A percentile compares a stretch with the other conserved stretches of the same genome.
phyloP scores from a whole-genome alignment of 1,140 invertebrate species.

The Agrilus planipennis region DNA sequence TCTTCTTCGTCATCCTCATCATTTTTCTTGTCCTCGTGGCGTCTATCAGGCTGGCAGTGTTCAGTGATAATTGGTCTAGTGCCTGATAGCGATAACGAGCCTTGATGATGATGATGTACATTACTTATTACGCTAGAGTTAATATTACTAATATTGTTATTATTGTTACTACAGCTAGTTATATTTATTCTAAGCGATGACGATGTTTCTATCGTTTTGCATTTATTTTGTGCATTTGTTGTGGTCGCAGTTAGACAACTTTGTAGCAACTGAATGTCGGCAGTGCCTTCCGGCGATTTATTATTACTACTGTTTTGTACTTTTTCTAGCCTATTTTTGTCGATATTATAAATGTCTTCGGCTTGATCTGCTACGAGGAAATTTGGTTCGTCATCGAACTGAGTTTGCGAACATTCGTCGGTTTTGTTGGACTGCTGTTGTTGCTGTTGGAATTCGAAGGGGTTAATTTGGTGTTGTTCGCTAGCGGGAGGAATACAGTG shows the following conservation, averaged over 20 bases:
- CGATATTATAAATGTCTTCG: too few relatives aligned
- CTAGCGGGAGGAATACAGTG: too few relatives aligned
- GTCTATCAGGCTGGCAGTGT: not conserved
- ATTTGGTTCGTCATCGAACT: too few relatives aligned
- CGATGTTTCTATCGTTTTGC: not conserved
- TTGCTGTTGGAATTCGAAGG: slow-evolving; percentile 2
- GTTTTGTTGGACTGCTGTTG: not conserved
- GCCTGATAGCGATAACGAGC: not conserved
- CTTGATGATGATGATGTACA: not conserved
- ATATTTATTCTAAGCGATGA: not conserved
- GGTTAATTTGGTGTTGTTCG: too few relatives aligned
- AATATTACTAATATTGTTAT: slow-evolving; percentile 4
- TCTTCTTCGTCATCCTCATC: slow-evolving; percentile 9
- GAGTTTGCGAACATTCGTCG: not conserved
- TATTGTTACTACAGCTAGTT: slow-evolving; percentile 3
- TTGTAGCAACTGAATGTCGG: too few relatives aligned
- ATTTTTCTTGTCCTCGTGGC: slow-evolving; percentile 9
- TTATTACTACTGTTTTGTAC: too few relatives aligned
- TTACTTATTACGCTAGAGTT: slow-evolving; percentile 2
- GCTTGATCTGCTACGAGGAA: too few relatives aligned
- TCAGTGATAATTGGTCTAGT: too few relatives aligned
- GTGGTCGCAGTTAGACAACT: too few relatives aligned
- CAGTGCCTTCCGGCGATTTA: too few relatives aligned
- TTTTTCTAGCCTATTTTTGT: too few relatives aligned
- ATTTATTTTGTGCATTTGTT: too few relatives aligned